Evolutionary conservation across 2,113 vertebrate species (phyloP), one percentile per base, ranked within the genome.

Genomic region (Miniopterus natalensis): DNA sequence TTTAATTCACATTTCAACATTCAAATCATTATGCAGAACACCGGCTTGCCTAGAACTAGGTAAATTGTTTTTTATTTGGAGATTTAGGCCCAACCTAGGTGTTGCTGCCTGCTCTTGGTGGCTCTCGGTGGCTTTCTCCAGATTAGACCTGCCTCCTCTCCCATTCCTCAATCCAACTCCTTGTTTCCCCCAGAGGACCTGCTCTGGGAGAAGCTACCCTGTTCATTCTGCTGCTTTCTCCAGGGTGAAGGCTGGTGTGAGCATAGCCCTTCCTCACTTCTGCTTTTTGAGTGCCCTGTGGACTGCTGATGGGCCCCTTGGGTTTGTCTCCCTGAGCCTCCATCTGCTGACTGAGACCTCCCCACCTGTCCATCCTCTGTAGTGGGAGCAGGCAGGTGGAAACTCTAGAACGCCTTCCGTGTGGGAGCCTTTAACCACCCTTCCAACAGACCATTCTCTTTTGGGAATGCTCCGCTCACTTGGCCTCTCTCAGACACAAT

Each of bases 11-110:
- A 10, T 78, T 94, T 92, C 66, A 70, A 73, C 73, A 91, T 88
- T 57, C n/a, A 75, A 65, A 36, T 90, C 14, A 13, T 92, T 57
- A 51, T 74, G 93, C 75, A 88, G 79, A 95, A 84, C 75, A 10
- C 63, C 90, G 84, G 73, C 88, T 79, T 68, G 61, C 66, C 71
- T 42, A 81, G 85, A 92, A 71, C 88, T 36, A 86, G 84, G 74
- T 55, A 59, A 55, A 78, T 95, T 78, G 49, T 81, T 89, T 77
- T 96, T 97, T 61, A 74, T 90, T 81, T 88, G 70, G 57, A 87
- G 88, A 94, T 63, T 55, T 70, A 12, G 11, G 27, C 84, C 47
- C 77, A 77, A 36, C 27, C 78, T n/a, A 81, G 36, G 49, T 5
- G 14, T 20, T 61, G 14, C 71, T 70, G 20, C 45, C 23, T 25